phyloP scores from a whole-genome alignment of 1,140 invertebrate species.

The Saccostrea echinata region DNA sequence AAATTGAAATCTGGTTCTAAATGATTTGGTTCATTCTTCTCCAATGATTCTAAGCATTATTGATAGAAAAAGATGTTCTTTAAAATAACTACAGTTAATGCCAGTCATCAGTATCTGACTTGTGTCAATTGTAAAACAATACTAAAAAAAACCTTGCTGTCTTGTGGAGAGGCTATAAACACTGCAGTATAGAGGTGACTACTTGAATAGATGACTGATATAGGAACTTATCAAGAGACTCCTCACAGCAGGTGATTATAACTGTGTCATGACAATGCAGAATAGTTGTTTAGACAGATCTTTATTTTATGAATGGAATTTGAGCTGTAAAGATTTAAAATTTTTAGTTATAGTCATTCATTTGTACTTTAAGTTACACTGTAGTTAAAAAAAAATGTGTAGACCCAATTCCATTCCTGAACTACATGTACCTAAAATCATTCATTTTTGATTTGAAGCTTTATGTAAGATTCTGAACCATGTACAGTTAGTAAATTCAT shows the following conservation, averaged over 20 bases:
- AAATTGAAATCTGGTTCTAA: too few relatives aligned
- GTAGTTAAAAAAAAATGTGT: background rate
- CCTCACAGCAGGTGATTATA: background rate
- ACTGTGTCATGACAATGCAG: conserved; percentile 16
- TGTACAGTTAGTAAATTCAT: too few relatives aligned
- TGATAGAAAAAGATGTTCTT: background rate
- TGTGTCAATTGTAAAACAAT: background rate
- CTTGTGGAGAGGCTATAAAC: background rate
- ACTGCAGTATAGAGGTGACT: background rate
- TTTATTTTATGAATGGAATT: conserved; percentile 4
- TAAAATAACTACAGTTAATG: background rate
- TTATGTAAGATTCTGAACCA: too few relatives aligned
- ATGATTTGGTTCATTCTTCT: too few relatives aligned
- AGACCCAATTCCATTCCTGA: background rate
- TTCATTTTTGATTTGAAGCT: too few relatives aligned
- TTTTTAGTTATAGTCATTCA: background rate
- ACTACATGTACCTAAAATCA: background rate
- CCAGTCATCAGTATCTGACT: background rate
- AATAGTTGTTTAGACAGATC: background rate
- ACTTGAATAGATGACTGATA: conserved; percentile 2
- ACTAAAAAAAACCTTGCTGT: background rate
- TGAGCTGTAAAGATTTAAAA: background rate
- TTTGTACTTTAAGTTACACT: conserved; percentile 19
- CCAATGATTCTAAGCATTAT: background rate
- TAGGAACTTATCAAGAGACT: background rate